Conservation (phyloP, 2,113 vertebrate species). For the Peromyscus maniculatus region DNA sequence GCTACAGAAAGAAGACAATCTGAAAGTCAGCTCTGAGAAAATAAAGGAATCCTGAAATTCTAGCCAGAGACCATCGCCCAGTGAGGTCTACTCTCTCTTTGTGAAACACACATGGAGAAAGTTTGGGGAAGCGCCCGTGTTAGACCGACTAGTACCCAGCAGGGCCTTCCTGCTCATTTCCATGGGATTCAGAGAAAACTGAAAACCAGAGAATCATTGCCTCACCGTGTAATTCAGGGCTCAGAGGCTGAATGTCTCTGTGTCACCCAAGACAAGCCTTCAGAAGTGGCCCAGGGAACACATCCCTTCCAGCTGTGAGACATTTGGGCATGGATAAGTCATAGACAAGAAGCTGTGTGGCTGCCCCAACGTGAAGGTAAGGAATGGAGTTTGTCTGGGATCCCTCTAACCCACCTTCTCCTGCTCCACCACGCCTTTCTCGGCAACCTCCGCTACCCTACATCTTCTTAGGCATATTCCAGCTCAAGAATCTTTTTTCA, state of each 20-base stretch:
- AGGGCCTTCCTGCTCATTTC: background rate
- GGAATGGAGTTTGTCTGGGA: background rate
- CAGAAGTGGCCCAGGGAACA: background rate
- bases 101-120: background rate
- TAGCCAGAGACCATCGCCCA: background rate
- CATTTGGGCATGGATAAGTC: background rate
- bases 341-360: too few species aligned
- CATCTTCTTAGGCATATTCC: background rate
- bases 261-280: background rate
- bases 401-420: background rate
- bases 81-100: background rate
- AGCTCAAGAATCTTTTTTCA: background rate
- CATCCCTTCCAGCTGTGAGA: background rate
- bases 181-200: background rate
- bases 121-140: background rate
- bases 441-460: background rate
- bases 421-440: background rate
- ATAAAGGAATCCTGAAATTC: background rate
- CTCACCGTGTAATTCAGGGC: background rate
- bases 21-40: background rate
- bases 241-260: background rate
- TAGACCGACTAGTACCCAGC: background rate
- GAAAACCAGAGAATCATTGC: background rate
- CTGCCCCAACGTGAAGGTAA: background rate
- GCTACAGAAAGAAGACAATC: slow-evolving; percentile 1